Conservation (phyloP, 1,140 invertebrate genomes). For the Carposina sasakii region DNA sequence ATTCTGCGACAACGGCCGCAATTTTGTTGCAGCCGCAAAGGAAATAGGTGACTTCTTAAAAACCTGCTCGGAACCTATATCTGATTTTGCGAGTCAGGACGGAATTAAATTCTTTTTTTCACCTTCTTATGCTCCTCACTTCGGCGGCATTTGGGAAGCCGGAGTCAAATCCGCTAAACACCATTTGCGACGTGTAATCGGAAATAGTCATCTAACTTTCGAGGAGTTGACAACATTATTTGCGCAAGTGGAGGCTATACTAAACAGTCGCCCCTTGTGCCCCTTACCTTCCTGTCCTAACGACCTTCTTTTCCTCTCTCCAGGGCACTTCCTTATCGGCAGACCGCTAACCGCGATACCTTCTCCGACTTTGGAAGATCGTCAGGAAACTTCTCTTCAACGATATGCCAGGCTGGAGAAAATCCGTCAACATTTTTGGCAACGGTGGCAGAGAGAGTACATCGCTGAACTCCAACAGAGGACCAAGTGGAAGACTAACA, state of each 20-base stretch:
- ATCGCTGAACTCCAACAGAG: slow-evolving; percentile 17
- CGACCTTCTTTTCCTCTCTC: slow-evolving; percentile 36
- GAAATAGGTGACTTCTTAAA: too few species aligned
- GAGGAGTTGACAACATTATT: slow-evolving; percentile 40
- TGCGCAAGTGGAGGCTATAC: slow-evolving; percentile 36
- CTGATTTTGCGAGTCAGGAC: slow-evolving; percentile 16
- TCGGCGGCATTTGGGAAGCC: slow-evolving; percentile 36
- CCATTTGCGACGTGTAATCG: slow-evolving; percentile 27
- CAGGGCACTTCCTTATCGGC: slow-evolving; percentile 39
- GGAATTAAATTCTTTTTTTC: slow-evolving; percentile 29
- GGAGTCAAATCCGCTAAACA: slow-evolving; percentile 29
- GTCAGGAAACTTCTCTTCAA: background rate
- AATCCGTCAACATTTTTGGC: slow-evolving; percentile 26
- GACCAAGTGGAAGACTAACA: slow-evolving; percentile 17
- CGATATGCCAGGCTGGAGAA: slow-evolving; percentile 16
- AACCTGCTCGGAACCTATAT: too few species aligned
- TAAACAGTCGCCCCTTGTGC: slow-evolving; percentile 50
- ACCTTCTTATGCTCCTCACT: slow-evolving; percentile 34
- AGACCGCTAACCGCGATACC: slow-evolving; percentile 19
- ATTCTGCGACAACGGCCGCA: too few species aligned
- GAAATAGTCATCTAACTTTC: slow-evolving; percentile 26
- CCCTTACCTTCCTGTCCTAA: slow-evolving; percentile 37
- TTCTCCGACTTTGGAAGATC: slow-evolving; percentile 3
- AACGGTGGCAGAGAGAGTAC: slow-evolving; percentile 20
- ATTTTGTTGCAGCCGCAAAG: slow-evolving; percentile 23